phyloP scores from a whole-genome alignment of 2,888 invertebrate genomes.

The Lasioglossum zephyrum region DNA sequence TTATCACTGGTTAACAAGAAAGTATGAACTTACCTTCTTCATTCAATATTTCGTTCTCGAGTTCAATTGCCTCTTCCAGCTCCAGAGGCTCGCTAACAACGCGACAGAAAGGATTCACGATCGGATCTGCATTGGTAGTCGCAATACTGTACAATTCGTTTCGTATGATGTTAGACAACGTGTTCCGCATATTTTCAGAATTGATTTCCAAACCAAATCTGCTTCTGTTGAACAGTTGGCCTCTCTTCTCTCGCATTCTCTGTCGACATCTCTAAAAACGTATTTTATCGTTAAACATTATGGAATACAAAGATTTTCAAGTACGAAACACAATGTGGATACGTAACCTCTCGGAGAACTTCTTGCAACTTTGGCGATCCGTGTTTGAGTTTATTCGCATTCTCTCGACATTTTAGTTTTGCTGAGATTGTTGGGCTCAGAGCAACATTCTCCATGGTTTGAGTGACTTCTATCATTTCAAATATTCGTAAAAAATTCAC shows the following conservation, averaged over 20 bases:
- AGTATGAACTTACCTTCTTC: conserved; percentile 74
- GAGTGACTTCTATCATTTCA: not conserved
- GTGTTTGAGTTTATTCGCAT: conserved; percentile 75
- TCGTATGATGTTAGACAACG: conserved; percentile 77
- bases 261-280: conserved; percentile 77
- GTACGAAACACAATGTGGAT: not conserved
- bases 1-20: not conserved
- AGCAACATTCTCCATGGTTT: conserved; percentile 67
- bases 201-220: conserved; percentile 71
- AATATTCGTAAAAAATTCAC: not conserved
- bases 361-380: conserved; percentile 83
- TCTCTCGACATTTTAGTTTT: conserved; percentile 75
- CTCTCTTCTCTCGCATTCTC: conserved; percentile 77
- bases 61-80: conserved; percentile 73
- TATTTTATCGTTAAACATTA: not conserved
- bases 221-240: conserved; percentile 74
- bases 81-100: conserved; percentile 58
- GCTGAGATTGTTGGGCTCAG: conserved; percentile 66
- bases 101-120: conserved; percentile 28
- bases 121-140: conserved; percentile 52
- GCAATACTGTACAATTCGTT: conserved; percentile 76
- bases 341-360: conserved; percentile 82
- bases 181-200: conserved; percentile 66
- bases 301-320: not conserved
- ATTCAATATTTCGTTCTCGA: conserved; percentile 74